Base-by-base conservation (phyloP, 2,797 vertebrate genomes). In the Phoeniculus purpureus region DNA sequence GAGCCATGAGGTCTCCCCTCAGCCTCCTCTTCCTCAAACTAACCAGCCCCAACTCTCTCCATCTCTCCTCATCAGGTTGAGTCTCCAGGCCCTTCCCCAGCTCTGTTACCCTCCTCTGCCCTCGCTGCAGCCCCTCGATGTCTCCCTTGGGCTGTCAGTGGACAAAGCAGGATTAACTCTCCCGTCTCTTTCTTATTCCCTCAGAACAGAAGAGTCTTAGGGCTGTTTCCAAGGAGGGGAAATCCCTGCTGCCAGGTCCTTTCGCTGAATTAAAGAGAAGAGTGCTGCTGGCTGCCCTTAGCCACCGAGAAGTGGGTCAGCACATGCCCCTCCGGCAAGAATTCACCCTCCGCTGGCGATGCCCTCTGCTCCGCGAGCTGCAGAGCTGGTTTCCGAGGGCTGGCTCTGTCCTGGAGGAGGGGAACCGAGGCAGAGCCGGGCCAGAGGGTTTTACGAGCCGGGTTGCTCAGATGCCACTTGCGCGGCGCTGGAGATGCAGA, bases 391-490 rank as follows among this genome's bases (percentile, higher is more conserved):
- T 89, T 72, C 32, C 65, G 80, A 78, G 65, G 47, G 32, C 34
- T 58, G 47, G 20, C 11, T 47, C 67, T 76, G 84, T 58, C 51
- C 22, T 34, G 29, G 32, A 68, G 52, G 51, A 58, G 32, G 51
- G 72, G 8, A 75, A 81, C 65, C 12, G 10, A 64, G 66, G 40
- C 2, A 48, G 54, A 64, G 37, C 29, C 37, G 54, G 0, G n/a
- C n/a, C n/a, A n/a, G n/a, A n/a, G 10, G 40, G 58, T n/a, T 89
- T 91, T 76, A 61, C 68, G 51, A 17, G 20, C 51, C 0, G 0
- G 12, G 58, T 81, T 55, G 45, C 51, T 86, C 27, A 26, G 82
- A 67, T 81, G 86, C 84, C 66, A 66, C 68, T 81, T 86, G 71
- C 32, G 9, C 52, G 54, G 9, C 32, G n/a, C 51, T 84, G 50